Conservation (phyloP, 2,113 vertebrate genomes). For the Todiramphus saurophagus region DNA sequence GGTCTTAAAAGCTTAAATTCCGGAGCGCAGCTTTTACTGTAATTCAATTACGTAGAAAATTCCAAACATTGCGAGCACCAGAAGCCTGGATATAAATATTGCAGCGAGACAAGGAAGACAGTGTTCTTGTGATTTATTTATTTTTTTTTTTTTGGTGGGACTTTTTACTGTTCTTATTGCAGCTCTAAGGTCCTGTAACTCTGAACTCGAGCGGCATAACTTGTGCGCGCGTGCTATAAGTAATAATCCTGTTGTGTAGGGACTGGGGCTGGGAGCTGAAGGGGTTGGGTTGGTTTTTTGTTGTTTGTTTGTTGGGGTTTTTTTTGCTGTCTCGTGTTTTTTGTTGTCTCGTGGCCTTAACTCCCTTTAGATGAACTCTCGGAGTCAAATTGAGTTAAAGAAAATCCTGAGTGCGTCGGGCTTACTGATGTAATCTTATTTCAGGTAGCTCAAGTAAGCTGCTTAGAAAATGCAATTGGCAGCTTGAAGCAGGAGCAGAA, state of each 20-base stretch:
- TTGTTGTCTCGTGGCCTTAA: too few relatives aligned
- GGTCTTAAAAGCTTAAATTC: neutral
- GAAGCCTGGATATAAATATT: neutral
- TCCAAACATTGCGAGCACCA: neutral
- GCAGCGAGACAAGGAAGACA: slow-evolving; percentile 1
- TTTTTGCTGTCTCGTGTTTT: neutral
- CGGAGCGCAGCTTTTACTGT: neutral
- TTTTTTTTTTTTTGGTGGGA: too few relatives aligned
- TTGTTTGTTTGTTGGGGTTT: neutral
- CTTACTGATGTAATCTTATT: neutral
- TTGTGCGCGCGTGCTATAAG: neutral
- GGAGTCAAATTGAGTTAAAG: neutral
- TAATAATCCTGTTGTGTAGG: neutral
- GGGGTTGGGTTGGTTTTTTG: neutral
- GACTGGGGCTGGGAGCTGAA: neutral
- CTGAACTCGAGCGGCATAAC: neutral
- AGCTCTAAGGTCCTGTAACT: neutral
- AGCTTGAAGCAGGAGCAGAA: slow-evolving; percentile 79
- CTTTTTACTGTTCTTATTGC: neutral
- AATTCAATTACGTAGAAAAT: neutral
- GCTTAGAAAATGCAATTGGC: slow-evolving; percentile 76
- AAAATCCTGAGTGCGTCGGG: neutral
- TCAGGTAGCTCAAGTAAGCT: slow-evolving; percentile 76
- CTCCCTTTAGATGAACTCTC: neutral
- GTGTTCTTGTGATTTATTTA: neutral